Evolutionary conservation across 2,113 vertebrate species (phyloP).

Genomic region (Centropristis striata): DNA sequence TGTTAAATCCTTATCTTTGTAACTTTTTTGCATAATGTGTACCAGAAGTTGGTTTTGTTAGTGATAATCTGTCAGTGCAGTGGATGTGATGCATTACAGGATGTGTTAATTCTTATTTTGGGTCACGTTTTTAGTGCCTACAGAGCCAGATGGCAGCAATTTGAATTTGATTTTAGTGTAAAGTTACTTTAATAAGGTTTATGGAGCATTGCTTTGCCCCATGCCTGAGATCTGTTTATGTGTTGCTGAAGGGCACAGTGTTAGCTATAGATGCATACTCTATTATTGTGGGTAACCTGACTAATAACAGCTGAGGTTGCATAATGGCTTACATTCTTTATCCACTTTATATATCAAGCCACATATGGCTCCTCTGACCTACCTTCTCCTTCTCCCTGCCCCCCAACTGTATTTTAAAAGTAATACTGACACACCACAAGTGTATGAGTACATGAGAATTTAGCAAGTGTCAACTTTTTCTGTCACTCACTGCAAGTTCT

Average conservation of each 20-base stretch:
- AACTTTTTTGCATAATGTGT: not conserved
- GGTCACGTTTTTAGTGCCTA: not conserved
- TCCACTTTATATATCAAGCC: conserved; percentile 10
- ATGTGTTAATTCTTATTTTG: no score
- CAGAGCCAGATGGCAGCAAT: not conserved
- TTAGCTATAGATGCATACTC: not conserved
- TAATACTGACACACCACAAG: not conserved
- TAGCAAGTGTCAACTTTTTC: not conserved
- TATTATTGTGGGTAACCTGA: not conserved
- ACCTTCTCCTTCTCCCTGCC: not conserved
- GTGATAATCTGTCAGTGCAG: not conserved
- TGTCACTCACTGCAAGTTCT: not conserved
- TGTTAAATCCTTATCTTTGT: not conserved
- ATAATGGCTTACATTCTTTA: not conserved
- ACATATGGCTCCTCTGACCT: not conserved
- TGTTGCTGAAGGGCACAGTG: not conserved
- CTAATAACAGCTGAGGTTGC: not conserved
- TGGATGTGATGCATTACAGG: no score
- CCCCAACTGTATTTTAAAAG: not conserved
- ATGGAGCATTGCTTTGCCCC: not conserved
- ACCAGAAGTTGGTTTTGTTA: not conserved
- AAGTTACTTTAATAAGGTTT: not conserved
- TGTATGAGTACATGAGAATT: conserved; percentile 1
- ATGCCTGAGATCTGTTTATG: not conserved
- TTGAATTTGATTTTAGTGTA: no score